Base-by-base conservation (phyloP, 2,888 invertebrate species). In the Aspidapion aeneum region DNA sequence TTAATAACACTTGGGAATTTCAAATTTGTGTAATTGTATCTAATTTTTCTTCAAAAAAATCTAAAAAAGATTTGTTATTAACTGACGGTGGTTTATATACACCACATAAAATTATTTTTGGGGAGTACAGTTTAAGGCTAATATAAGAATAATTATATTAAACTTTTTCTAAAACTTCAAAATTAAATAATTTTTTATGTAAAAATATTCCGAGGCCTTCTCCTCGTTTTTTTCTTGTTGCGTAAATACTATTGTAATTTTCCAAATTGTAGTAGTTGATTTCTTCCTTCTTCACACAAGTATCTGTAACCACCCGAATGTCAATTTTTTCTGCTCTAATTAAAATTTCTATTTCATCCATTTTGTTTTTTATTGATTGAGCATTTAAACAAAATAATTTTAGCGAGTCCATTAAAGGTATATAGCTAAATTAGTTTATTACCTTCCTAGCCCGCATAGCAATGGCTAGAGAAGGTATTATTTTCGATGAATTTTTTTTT, bases 311-410 rank as follows among this genome's bases (percentile, higher is more conserved):
- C 35, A 35, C 35, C 35, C 3, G 12, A 35, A 35, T 12, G 12
- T 35, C 35, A 35, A 52, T 16, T 18, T 52, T 52, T 52, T 52
- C n/a, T 18, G 17, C 54, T 18, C 16, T 52, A 18, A 18, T 18
- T 52, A 52, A 52, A 16, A 52, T 52, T 52, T 52, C 54, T 18
- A 52, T 49, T 49, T 49, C 49, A 49, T 52, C 54, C 7, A 52
- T 52, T 52, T 52, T 52, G 54, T 52, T 52, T 52, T 52, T 52
- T 52, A 52, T 52, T 52, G 54, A 52, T 52, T n/a, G 3, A 18
- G 54, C 54, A 52, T 52, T 52, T 17, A 52, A 52, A 18, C 16
- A 52, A 9, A 52, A 16, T 52, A 35, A 35, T 35, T 35, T 35
- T 35, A 35, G 35, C 35, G 35, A 35, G 35, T 35, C 35, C 35